phyloP scores from a whole-genome alignment of 1,140 invertebrate species.

The Sesamia nonagrioides region DNA sequence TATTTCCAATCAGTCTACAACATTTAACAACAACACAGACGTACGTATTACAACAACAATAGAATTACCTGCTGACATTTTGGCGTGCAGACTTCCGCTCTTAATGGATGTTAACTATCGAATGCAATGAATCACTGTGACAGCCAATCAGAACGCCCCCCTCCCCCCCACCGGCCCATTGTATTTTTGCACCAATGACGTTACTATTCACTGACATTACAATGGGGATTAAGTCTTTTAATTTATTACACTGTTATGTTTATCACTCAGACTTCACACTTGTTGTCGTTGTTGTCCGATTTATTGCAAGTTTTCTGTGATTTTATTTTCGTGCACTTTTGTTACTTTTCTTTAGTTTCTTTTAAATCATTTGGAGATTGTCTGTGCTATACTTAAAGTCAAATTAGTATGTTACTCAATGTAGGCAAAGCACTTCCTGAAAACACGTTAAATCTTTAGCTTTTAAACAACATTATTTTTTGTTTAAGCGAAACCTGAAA shows the following conservation, averaged over 20 bases:
- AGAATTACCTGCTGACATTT: constrained; percentile 81
- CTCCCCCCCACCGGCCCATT: constrained; percentile 75
- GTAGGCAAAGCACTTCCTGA: constrained; percentile 6
- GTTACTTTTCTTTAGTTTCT: not conserved
- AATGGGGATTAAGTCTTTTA: constrained; percentile 36
- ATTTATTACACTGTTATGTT: constrained; percentile 31
- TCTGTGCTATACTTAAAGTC: constrained; percentile 2
- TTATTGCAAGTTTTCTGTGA: not conserved
- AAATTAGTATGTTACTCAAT: not conserved
- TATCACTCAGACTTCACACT: constrained; percentile 27
- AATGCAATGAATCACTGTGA: constrained; percentile 59
- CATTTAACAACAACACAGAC: constrained; percentile 16
- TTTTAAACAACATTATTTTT: no score
- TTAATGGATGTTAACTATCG: constrained; percentile 53
- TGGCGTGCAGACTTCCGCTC: constrained; percentile 55
- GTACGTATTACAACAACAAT: constrained; percentile 2
- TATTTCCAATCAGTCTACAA: constrained; percentile 31
- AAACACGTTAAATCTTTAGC: not conserved
- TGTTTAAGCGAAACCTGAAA: no score
- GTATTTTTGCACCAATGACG: constrained; percentile 72
- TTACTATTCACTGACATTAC: constrained; percentile 73
- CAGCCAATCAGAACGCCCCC: constrained; percentile 55
- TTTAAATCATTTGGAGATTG: not conserved
- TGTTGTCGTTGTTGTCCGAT: not conserved
- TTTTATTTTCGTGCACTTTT: constrained; percentile 18